A percentile compares a stretch with the other conserved stretches of the same genome.
Conservation (phyloP, 2,113 vertebrate species). For the Dicerorhinus sumatrensis region DNA sequence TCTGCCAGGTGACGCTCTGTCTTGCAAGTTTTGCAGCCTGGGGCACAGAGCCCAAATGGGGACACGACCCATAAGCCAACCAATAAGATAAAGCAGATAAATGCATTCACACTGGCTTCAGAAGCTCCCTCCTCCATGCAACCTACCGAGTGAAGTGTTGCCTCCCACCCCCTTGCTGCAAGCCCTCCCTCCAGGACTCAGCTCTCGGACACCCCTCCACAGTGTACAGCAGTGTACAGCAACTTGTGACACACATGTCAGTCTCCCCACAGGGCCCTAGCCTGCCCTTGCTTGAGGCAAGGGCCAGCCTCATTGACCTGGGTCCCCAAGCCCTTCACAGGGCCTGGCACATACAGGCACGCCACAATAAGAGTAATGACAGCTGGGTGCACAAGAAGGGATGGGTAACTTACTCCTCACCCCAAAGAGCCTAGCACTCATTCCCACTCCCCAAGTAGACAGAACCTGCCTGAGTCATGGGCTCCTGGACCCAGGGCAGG, state of each 20-base stretch:
- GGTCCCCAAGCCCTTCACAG: not conserved
- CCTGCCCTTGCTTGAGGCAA: not conserved
- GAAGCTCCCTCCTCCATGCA: not conserved
- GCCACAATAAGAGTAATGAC: not conserved
- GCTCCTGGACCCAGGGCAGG: not conserved
- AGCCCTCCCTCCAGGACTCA: not conserved
- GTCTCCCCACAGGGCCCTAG: not conserved
- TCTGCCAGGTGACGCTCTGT: not conserved
- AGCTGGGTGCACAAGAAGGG: not conserved
- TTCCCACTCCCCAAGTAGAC: not conserved
- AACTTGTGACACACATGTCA: rapidly evolving
- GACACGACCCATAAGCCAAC: not conserved
- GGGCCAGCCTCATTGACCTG: not conserved
- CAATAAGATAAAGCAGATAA: not conserved
- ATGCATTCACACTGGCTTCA: not conserved
- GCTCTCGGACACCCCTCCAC: not conserved
- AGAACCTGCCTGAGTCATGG: not conserved
- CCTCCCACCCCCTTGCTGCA: rapidly evolving
- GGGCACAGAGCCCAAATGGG: not conserved
- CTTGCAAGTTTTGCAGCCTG: not conserved
- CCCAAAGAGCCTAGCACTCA: not conserved
- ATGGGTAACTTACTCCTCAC: not conserved
- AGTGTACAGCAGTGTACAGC: rapidly evolving
- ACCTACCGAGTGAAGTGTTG: not conserved
- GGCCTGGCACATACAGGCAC: not conserved